phyloP scores from a whole-genome alignment of 1,140 invertebrate genomes.

The Scaptomyza graminum region DNA sequence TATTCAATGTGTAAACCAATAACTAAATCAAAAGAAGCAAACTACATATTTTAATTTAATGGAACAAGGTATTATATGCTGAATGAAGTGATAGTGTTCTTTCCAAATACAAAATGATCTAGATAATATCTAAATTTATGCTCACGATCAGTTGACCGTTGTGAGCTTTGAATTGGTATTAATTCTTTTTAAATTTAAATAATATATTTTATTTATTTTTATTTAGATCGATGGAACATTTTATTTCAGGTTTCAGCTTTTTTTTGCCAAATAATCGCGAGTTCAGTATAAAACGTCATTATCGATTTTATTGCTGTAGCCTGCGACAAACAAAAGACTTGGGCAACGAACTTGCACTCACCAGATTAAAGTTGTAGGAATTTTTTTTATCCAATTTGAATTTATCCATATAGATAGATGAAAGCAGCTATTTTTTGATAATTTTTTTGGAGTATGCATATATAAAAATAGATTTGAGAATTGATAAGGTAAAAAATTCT shows the following conservation, averaged over 20 bases:
- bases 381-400: conserved; percentile 78
- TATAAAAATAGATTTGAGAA: conserved; percentile 59
- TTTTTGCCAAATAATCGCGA: conserved; percentile 34
- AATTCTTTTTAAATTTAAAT: conserved; percentile 45
- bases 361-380: conserved; percentile 69
- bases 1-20: conserved; percentile 20
- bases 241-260: conserved; percentile 33
- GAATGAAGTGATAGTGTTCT: conserved; percentile 17
- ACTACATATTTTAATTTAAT: conserved; percentile 36
- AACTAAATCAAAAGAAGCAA: conserved; percentile 27
- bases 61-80: conserved; percentile 25
- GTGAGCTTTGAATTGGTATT: conserved; percentile 1
- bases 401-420: conserved; percentile 64
- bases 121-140: conserved; percentile 72
- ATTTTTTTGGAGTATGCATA: conserved; percentile 33
- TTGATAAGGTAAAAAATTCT: conserved; percentile 51
- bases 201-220: conserved; percentile 35
- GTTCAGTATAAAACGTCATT: conserved; percentile 48
- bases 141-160: conserved; percentile 45
- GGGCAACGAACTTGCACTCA: conserved; percentile 76
- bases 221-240: conserved; percentile 50
- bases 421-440: conserved; percentile 9
- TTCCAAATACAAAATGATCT: conserved; percentile 54
- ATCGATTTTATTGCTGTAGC: conserved; percentile 10
- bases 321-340: conserved; percentile 61